A percentile compares a stretch with the other conserved stretches of the same genome.
Evolutionary conservation across 2,888 invertebrate genomes (phyloP).

Genomic region (Parnassius orleans): DNA sequence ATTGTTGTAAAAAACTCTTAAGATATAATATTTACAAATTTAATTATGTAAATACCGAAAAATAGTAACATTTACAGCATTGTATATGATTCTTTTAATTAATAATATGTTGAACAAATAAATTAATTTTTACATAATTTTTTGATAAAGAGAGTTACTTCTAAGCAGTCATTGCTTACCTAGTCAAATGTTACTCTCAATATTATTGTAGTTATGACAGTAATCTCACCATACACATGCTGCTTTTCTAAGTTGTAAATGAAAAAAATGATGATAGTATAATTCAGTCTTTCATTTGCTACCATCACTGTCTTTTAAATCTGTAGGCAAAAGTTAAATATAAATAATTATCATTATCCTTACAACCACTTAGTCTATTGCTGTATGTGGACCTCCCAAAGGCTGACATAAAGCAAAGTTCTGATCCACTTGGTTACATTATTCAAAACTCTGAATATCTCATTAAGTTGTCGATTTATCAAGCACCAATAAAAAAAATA

Average conservation of each 20-base stretch:
- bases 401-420: too few relatives aligned
- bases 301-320: conserved; percentile 12
- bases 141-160: conserved; percentile 18
- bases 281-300: conserved; percentile 73
- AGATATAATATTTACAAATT: conserved; percentile 53
- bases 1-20: conserved; percentile 32
- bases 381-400: too few relatives aligned
- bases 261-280: conserved; percentile 66
- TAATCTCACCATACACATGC: conserved; percentile 57
- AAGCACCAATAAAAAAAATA: too few relatives aligned
- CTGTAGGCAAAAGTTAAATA: too few relatives aligned
- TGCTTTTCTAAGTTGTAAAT: conserved; percentile 56
- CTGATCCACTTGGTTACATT: too few relatives aligned
- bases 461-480: too few relatives aligned
- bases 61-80: conserved; percentile 41
- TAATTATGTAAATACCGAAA: conserved; percentile 46
- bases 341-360: too few relatives aligned
- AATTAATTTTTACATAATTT: conserved; percentile 45
- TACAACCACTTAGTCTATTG: too few relatives aligned
- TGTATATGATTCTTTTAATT: conserved; percentile 48
- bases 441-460: too few relatives aligned
- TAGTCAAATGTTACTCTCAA: conserved; percentile 31
- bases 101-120: conserved; percentile 39
- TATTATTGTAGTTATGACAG: conserved; percentile 38
- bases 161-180: conserved; percentile 21